phyloP scores from a whole-genome alignment of 2,113 vertebrate genomes.

The Gorilla gorilla region DNA sequence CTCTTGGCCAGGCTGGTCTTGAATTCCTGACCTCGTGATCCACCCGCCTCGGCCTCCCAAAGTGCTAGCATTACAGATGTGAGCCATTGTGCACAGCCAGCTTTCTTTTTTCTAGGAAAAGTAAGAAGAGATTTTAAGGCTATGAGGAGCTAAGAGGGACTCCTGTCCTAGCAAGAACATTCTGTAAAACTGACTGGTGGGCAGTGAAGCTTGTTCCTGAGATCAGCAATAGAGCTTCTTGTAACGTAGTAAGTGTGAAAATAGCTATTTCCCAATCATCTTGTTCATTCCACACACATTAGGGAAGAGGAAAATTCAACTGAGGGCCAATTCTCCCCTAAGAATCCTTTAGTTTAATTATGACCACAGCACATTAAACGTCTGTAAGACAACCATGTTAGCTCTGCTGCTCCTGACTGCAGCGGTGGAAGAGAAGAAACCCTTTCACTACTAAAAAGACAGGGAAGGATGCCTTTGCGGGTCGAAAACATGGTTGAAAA shows the following conservation, averaged over 20 bases:
- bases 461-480: constrained; percentile 12
- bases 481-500: constrained; percentile 54
- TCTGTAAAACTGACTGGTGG: constrained; percentile 10
- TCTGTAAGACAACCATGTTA: neutral
- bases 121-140: constrained; percentile 23
- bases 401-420: neutral
- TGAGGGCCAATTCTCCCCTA: neutral
- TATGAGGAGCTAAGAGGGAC: constrained; percentile 23
- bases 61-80: no score
- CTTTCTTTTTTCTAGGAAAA: constrained; percentile 2
- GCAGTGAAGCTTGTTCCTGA: neutral
- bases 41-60: no score
- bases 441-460: neutral
- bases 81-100: no score
- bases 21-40: no score
- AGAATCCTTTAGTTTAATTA: constrained; percentile 56
- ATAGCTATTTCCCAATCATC: constrained; percentile 1
- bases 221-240: neutral
- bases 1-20: no score
- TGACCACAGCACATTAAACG: neutral
- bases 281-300: constrained; percentile 35
- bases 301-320: constrained; percentile 49
- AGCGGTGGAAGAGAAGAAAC: neutral
- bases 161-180: neutral
- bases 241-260: neutral